These are phyloP conservation scores for Cepaea hortensis DNA, from an alignment of 2,888 invertebrate genomes.

Conservation along the genomic window DNA sequence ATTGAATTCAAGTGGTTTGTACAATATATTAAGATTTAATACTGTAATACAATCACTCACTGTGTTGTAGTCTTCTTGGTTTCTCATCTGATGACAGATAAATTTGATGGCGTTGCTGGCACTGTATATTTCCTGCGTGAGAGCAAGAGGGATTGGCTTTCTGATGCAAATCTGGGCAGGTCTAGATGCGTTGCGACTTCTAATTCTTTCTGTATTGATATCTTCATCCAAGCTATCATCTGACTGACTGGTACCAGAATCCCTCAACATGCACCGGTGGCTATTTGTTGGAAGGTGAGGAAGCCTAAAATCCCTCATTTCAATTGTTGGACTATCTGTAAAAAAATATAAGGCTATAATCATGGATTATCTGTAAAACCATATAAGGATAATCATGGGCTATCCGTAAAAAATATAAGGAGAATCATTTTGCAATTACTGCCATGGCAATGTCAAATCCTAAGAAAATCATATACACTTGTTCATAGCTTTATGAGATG, in stretches of 20 bases:
- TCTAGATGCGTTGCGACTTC: slow-evolving; percentile 22
- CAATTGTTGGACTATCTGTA: slow-evolving; percentile 41
- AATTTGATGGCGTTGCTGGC: slow-evolving; percentile 98
- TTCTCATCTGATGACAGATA: slow-evolving; percentile 96
- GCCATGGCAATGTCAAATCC: no score
- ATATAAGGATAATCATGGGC: not conserved
- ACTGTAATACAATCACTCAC: slow-evolving; percentile 78
- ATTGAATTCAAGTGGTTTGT: no score
- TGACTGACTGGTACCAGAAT: slow-evolving; percentile 39
- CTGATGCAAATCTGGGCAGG: not conserved
- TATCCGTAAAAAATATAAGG: not conserved
- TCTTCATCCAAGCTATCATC: slow-evolving; percentile 43
- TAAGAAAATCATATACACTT: no score
- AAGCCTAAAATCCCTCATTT: slow-evolving; percentile 29
- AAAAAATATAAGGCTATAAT: not conserved
- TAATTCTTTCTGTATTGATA: not conserved
- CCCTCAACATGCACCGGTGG: slow-evolving; percentile 43
- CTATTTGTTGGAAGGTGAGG: slow-evolving; percentile 16
- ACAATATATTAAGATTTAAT: no score
- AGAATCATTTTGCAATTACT: not conserved
- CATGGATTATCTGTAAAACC: not conserved
- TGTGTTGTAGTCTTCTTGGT: slow-evolving; percentile 98
- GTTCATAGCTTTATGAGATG: no score
- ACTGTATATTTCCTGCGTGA: slow-evolving; percentile 84
- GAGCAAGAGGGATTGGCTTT: slow-evolving; percentile 52